Evolutionary conservation across 1,140 invertebrate genomes (phyloP).

Genomic region (Sweltsa coloradensis): DNA sequence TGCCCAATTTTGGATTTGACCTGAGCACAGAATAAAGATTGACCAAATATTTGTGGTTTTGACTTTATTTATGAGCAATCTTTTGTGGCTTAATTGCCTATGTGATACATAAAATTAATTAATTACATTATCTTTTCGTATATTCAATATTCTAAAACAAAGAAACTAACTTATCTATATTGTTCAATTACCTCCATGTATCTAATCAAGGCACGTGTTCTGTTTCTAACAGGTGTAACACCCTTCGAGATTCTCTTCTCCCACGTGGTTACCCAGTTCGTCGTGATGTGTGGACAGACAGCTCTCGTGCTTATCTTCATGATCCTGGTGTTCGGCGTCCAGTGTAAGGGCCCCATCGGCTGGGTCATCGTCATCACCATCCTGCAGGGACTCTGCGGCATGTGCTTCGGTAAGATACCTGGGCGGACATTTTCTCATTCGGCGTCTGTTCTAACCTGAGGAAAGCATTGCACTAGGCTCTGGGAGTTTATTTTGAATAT

Average conservation of each 20-base stretch:
- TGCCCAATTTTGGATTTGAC: no score
- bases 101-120: no score
- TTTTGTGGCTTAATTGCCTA: no score
- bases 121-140: no score
- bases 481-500: conserved; percentile 78
- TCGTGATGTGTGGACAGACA: conserved; percentile 87
- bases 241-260: conserved; percentile 83
- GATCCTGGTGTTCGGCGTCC: conserved; percentile 70
- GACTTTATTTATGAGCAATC: no score
- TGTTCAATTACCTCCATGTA: no score
- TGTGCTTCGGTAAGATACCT: conserved; percentile 62
- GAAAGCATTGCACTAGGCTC: conserved; percentile 62
- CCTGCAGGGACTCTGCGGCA: conserved; percentile 78
- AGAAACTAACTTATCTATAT: no score
- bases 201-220: no score
- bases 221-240: conserved; percentile 54
- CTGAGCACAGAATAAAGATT: no score
- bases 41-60: no score
- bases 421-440: conserved; percentile 31
- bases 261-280: conserved; percentile 84
- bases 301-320: conserved; percentile 71
- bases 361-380: conserved; percentile 66
- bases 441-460: conserved; percentile 59
- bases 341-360: conserved; percentile 61
- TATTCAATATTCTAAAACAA: no score